Evolutionary conservation across 2,888 invertebrate species (phyloP).

Genomic region (Troides oblongomaculatus): DNA sequence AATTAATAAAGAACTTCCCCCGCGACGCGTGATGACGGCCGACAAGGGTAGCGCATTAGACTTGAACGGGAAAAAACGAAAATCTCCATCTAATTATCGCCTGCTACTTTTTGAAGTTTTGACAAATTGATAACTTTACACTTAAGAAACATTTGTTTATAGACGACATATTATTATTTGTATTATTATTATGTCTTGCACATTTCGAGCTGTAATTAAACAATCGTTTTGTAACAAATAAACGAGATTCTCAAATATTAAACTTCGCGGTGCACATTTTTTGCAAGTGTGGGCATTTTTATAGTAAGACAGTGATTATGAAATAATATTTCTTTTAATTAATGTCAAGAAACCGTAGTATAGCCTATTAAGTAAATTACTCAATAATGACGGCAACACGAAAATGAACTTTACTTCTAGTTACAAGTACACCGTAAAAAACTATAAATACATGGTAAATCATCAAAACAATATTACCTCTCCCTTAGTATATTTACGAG

Average conservation of each 20-base stretch:
- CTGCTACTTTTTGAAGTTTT: conserved; percentile 33
- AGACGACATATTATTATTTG: background rate
- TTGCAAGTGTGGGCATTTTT: no score
- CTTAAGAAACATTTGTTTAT: conserved; percentile 18
- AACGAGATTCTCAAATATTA: no score
- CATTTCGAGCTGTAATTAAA: background rate
- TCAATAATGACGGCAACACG: background rate
- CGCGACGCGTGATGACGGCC: conserved; percentile 78
- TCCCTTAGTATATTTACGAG: background rate
- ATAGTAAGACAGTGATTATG: no score
- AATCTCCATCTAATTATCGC: conserved; percentile 60
- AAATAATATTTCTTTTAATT: no score
- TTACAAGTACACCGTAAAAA: background rate
- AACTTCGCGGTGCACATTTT: no score
- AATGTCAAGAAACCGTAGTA: no score
- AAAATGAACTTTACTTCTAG: background rate
- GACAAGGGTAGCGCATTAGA: conserved; percentile 79
- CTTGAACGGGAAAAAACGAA: conserved; percentile 56
- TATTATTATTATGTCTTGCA: background rate
- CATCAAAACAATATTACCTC: background rate
- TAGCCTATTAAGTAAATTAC: no score
- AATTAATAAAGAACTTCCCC: conserved; percentile 77
- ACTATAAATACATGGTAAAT: background rate
- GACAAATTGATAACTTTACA: conserved; percentile 22
- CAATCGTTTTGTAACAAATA: no score